Evolutionary conservation across 1,140 invertebrate species (phyloP), one percentile per base, ranked within the genome.

Genomic region (Drosophila punjabiensis): DNA sequence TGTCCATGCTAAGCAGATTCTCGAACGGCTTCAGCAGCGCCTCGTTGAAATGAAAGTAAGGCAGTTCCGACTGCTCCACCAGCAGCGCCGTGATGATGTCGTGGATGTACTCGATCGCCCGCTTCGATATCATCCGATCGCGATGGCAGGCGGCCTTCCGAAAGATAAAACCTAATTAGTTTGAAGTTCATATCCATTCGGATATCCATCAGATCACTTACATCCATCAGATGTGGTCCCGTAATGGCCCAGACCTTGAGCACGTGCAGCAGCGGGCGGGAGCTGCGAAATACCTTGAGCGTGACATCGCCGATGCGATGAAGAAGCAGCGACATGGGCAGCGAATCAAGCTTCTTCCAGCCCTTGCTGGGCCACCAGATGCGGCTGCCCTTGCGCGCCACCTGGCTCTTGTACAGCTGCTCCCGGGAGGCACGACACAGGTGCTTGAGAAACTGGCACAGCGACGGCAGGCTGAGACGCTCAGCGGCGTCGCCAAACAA

Each of bases 21-120:
- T 99, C 98, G 93, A 98, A 99, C 1, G 98, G 98, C 89, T 99
- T 99, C 76, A 99, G 96, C 5, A 99, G 94, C 3, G 97, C 97
- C 93, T 99, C 98, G 92, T 99, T 99, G 89, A 98, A 98, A 91
- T 99, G 98, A 92, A 98, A 99, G 94, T 98, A 97, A 1, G 97
- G 96, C 50, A 98, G 93, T 93, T 99, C 98, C 1, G 96, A 95
- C 91, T 98, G 97, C 87, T 97, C 97, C 79, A 97, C 97, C n/a
- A 99, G 93, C 18, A 99, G 92, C 0, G 97, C 96, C 7, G 97
- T 98, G 45, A 98, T 97, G 20, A 97, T 96, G 89, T 98, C 98
- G 91, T 99, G 98, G 58, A 99, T 97, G 80, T 97, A 98, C 78
- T 97, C 96, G n/a, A 99, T 97, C 1, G 98, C 97, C 84, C 98